Base-by-base conservation (phyloP, 1,140 invertebrate genomes). In the Belonocnema kinseyi region DNA sequence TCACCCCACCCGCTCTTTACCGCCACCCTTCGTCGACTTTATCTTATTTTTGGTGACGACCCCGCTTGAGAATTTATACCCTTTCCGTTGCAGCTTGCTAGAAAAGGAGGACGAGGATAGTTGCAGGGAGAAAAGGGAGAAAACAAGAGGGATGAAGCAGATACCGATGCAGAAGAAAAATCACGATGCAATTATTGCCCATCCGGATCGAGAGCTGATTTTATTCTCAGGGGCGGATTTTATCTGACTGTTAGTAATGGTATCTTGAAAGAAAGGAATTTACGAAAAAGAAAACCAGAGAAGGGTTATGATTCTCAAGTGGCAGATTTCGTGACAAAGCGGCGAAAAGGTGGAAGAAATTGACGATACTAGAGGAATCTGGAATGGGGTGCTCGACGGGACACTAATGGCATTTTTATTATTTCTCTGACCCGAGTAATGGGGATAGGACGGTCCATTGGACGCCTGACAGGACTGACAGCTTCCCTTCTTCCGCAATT, bases 361-460 rank as follows among this genome's bases (percentile, higher is more conserved):
- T 74, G 53, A 73, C 73, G 73, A 78, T 81, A 78, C 77, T 51
- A 78, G 66, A 53, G 75, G 77, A 75, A 81, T 79, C 79, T 73
- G 61, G 76, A 66, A 54, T 40, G 73, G 82, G 73, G 73, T 75
- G 78, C 73, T 76, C 72, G 77, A 53, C 72, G 46, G 79, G 77
- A 73, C 88, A 88, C 88, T 91, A 91, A 91, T 91, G 90, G 90
- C 86, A 90, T 88, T 92, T 91, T 91, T 91, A 91, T 91, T 89
- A 91, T 91, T 90, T 91, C 85, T 87, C 79, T 54, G 53, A 19
- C 52, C 71, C 73, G 77, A 75, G 86, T 88, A 89, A 88, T 85
- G 83, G 86, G 83, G 81, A 75, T 74, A 80, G 77, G 80, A 88
- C 87, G 89, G 88, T 90, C 88, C 90, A 90, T 92, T 91, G 89